Evolutionary conservation across 2,113 vertebrate species (phyloP), one percentile per base, ranked within the genome.

Genomic region (Seriola quinqueradiata): DNA sequence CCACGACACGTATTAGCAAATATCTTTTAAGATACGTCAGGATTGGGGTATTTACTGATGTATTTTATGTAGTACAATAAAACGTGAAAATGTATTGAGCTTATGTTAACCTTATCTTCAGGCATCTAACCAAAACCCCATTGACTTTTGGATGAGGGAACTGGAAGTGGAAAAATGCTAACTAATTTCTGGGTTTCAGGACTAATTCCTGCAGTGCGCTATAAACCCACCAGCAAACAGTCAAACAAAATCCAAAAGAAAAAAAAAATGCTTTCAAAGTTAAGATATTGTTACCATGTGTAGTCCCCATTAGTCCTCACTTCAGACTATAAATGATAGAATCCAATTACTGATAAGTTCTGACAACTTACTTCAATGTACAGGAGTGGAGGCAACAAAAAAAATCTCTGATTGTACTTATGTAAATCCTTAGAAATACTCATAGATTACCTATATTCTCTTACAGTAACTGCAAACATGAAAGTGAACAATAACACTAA

Each of bases 261-360:
- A 52, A 21, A 21, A 19, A 3, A 19, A 9, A 28, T 28, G 21
- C 8, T 54, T 54, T 21, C 3, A 23, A 55, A 55, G 11, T 13
- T 57, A 9, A 57, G 2, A n/a, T 54, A n/a, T n/a, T n/a, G 19
- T 54, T 54, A 8, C 50, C 1, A 10, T 54, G 21, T 36, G 34
- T 36, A 36, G 34, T 36, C 34, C 34, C 4, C 34, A 36, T 36
- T 36, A 36, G 34, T 36, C 6, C 34, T 74, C 28, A 54, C 52
- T 58, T 57, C 9, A 21, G 34, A 63, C 10, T 23, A 11, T 4
- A 63, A 46, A 34, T 52, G 36, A 57, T 50, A 57, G 46, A 61
- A 52, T 50, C 46, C 69, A 64, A 54, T 38, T 32, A 66, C 52
- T 73, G 55, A 40, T 28, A 44, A 8, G 16, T 59, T 66, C 11